Base-by-base conservation (phyloP, 1,140 invertebrate genomes). In the Zaprionus taronus region DNA sequence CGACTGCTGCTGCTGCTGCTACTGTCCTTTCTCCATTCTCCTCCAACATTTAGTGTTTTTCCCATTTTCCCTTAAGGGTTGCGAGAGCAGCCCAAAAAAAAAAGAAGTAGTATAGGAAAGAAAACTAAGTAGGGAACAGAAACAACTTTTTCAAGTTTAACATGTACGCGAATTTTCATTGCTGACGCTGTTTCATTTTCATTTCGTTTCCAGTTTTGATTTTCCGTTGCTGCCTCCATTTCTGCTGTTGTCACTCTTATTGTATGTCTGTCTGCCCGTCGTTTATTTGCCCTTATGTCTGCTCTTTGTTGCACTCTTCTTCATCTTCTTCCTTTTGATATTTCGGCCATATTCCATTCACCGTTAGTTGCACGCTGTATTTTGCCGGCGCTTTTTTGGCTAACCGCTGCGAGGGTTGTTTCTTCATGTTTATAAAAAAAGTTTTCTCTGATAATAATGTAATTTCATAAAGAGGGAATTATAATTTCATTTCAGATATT, bases 141-240 rank as follows among this genome's bases (percentile, higher is more conserved):
- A 38, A 60, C 55, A 89, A 83, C 31, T 70, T 87, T 81, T 89
- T 89, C 85, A 89, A 89, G 84, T 89, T 87, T 87, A 81, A 62
- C 72, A 81, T 75, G 15, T 72, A 81, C 66, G 83, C 78, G 84
- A 83, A 62, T 86, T 87, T 77, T 62, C 83, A 71, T 72, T 58
- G 75, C 65, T 44, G 28, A 63, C 56, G 34, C 55, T 75, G 80
- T 72, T 65, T 49, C 63, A 65, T 20, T 69, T 64, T 31, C 72
- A 49, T 75, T 79, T 70, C 56, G 72, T 69, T 79, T 55, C 67
- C 47, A 71, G 26, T 63, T 71, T 56, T 24, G 31, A 14, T 65
- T 72, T 56, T 56, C 14, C 38, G 15, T 5, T 60, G 22, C 28
- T 56, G 41, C 7, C 15, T 31, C 28, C 28, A 31, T 31, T 34